phyloP scores from a whole-genome alignment of 2,113 vertebrate species.

The Eclectus roratus region DNA sequence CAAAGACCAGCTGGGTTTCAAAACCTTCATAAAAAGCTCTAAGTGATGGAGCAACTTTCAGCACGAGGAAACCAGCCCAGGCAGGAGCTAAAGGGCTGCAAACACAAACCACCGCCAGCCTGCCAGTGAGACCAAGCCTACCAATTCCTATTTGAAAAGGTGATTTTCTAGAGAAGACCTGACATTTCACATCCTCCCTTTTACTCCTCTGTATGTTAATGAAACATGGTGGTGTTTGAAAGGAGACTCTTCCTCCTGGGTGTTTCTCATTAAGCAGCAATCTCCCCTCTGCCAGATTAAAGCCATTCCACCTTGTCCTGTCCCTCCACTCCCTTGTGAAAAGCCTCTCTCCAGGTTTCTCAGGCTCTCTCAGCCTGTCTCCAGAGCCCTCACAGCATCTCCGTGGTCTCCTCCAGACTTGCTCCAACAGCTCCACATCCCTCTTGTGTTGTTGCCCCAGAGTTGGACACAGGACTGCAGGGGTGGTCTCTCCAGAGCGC shows the following conservation, averaged over 20 bases:
- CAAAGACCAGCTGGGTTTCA: not conserved
- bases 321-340: not conserved
- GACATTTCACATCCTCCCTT: not conserved
- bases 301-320: not conserved
- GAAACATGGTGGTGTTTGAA: not conserved
- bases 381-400: not conserved
- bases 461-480: not conserved
- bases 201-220: not conserved
- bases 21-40: not conserved
- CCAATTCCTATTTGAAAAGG: not conserved
- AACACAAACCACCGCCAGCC: not conserved
- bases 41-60: not conserved
- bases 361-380: not conserved
- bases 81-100: not conserved
- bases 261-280: not conserved
- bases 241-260: not conserved
- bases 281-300: not conserved
- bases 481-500: not conserved
- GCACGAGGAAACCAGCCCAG: not conserved
- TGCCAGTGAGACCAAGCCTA: not conserved
- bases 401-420: not conserved
- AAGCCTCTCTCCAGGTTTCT: not conserved
- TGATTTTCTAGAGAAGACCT: not conserved
- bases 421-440: not conserved
- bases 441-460: not conserved